Percentiles rank a stretch among this genome's conserved stretches.
These are phyloP conservation scores for Allobates femoralis DNA, from an alignment of 2,797 vertebrate species.

Conservation along the genomic window DNA sequence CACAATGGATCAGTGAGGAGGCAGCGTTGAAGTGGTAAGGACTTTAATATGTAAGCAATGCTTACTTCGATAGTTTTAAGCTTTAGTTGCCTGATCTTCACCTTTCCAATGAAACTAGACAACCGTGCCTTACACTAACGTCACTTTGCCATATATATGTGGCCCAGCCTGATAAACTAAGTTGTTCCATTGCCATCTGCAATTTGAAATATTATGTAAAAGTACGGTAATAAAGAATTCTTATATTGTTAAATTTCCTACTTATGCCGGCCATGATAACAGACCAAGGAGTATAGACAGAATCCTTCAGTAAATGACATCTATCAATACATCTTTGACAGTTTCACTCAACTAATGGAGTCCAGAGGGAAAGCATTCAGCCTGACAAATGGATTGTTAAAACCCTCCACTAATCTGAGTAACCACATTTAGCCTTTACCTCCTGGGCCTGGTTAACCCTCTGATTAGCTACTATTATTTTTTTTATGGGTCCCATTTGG, in stretches of 20 bases:
- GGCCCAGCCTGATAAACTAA: too few species aligned
- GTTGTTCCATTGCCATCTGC: too few species aligned
- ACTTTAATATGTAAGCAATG: too few species aligned
- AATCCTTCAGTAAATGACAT: not conserved
- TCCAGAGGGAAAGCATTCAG: constrained; percentile 2
- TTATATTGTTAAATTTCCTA: not conserved
- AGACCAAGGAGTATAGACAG: not conserved
- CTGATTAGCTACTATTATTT: constrained; percentile 6
- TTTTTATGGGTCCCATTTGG: constrained; percentile 25
- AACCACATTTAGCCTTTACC: not conserved
- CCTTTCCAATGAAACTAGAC: too few species aligned
- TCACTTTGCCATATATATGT: too few species aligned
- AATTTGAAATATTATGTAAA: too few species aligned
- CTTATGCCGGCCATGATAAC: not conserved
- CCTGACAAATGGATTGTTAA: constrained; percentile 8
- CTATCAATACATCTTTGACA: not conserved
- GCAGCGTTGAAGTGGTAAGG: too few species aligned
- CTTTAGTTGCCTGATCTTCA: too few species aligned
- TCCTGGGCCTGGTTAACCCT: not conserved
- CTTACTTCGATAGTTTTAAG: too few species aligned
- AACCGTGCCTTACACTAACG: too few species aligned
- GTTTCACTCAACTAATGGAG: not conserved
- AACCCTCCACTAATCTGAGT: not conserved
- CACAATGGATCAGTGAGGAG: too few species aligned
- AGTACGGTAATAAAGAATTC: too few species aligned